phyloP scores from a whole-genome alignment of 2,797 vertebrate species.

The Gallinago stenura region DNA sequence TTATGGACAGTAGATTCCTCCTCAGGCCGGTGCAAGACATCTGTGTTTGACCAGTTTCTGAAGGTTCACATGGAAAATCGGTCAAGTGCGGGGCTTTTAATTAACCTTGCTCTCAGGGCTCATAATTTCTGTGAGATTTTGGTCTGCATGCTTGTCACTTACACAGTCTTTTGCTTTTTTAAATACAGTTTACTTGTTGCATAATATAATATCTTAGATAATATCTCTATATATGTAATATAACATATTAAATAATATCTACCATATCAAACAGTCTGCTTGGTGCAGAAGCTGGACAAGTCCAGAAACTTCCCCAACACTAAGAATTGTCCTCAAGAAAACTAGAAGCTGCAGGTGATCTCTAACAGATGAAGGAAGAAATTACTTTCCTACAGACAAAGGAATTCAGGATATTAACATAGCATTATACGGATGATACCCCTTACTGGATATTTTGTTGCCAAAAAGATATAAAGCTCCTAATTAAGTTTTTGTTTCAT shows the following conservation, averaged over 20 bases:
- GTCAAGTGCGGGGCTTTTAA: background rate
- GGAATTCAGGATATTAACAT: background rate
- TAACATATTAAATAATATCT: background rate
- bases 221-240: too few species aligned
- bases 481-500: slow-evolving; percentile 43
- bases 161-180: background rate
- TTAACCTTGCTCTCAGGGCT: background rate
- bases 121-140: background rate
- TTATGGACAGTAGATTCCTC: background rate
- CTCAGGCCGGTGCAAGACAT: background rate
- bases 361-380: slow-evolving; percentile 22
- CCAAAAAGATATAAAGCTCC: slow-evolving; percentile 23
- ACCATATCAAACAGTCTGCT: background rate
- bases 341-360: background rate
- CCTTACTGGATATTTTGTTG: slow-evolving; percentile 28
- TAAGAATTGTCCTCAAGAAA: background rate
- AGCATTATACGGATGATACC: background rate
- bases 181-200: background rate
- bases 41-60: background rate
- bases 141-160: background rate
- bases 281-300: background rate
- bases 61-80: background rate
- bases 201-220: background rate
- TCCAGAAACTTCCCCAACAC: background rate
- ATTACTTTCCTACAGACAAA: slow-evolving; percentile 40